A percentile compares a stretch with the other conserved stretches of the same genome.
These are phyloP conservation scores for Verasper variegatus DNA, from an alignment of 2,113 vertebrate species.

Conservation along the genomic window DNA sequence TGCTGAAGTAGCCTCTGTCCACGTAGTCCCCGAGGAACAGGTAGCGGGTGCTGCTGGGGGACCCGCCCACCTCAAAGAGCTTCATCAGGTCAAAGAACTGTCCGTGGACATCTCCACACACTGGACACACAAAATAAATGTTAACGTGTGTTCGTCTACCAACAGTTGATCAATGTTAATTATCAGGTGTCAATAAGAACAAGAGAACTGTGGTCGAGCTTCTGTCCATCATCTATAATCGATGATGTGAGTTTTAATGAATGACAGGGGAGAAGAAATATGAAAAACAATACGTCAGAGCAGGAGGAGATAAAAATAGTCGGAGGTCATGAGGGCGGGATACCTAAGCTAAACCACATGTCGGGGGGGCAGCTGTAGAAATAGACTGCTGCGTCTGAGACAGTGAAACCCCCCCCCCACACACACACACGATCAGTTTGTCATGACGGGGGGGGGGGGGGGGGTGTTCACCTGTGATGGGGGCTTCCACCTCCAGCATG, in stretches of 20 bases:
- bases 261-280: too few relatives aligned
- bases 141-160: background rate
- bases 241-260: too few relatives aligned
- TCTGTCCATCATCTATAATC: background rate
- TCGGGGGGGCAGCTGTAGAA: too few relatives aligned
- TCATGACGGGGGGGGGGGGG: too few relatives aligned
- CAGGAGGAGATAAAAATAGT: too few relatives aligned
- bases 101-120: slow-evolving; percentile 98
- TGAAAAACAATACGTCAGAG: too few relatives aligned
- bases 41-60: slow-evolving; percentile 96
- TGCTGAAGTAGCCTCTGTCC: slow-evolving; percentile 99
- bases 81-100: slow-evolving; percentile 99
- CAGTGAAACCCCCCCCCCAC: background rate
- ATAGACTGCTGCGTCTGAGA: too few relatives aligned
- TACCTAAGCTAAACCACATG: too few relatives aligned
- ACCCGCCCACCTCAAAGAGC: slow-evolving; percentile 98
- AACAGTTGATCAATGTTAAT: background rate
- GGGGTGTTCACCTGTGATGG: slow-evolving; percentile 79
- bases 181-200: too few relatives aligned
- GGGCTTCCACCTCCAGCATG: slow-evolving; percentile 86
- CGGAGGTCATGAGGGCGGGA: too few relatives aligned
- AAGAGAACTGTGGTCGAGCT: too few relatives aligned
- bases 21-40: slow-evolving; percentile 99
- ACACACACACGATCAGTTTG: background rate
- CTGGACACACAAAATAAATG: slow-evolving; percentile 68